phyloP scores from a whole-genome alignment of 2,113 vertebrate species.

The Myanophis thanlyinensis region DNA sequence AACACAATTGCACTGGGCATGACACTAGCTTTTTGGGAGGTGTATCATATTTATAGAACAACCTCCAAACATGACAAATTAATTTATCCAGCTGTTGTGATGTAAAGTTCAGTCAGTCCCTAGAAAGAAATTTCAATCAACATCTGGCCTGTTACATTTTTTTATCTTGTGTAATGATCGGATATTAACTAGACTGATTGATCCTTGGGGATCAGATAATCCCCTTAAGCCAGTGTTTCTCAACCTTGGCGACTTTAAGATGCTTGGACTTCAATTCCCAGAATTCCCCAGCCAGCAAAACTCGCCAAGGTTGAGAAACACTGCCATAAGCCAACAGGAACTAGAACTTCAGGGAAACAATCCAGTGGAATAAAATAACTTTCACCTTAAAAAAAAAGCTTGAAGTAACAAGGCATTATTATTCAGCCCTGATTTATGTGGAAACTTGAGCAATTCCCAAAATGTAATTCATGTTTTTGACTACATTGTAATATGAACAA shows the following conservation, averaged over 20 bases:
- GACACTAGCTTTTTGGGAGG: constrained; percentile 8
- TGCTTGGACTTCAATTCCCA: no score
- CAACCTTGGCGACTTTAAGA: no score
- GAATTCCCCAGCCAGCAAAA: no score
- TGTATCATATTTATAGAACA: constrained; percentile 30
- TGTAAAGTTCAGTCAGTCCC: constrained; percentile 30
- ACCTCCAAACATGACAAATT: constrained; percentile 27
- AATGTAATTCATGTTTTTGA: not conserved
- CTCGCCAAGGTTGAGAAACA: no score
- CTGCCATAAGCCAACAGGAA: not conserved
- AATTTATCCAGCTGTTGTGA: constrained; percentile 20
- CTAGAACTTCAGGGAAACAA: not conserved
- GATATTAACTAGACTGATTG: not conserved
- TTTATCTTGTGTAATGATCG: constrained; percentile 19
- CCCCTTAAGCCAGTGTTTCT: no score
- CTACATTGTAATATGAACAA: not conserved
- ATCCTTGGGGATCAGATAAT: not conserved
- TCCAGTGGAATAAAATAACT: not conserved
- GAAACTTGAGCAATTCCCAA: not conserved
- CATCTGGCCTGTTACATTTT: constrained; percentile 5
- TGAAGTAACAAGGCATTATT: not conserved
- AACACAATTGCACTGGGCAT: constrained; percentile 17
- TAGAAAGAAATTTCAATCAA: constrained; percentile 34
- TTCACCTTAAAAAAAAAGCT: not conserved
- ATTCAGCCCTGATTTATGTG: not conserved